Evolutionary conservation across 2,113 vertebrate species (phyloP), one percentile per base, ranked within the genome.

Genomic region (Archocentrus centrarchus): DNA sequence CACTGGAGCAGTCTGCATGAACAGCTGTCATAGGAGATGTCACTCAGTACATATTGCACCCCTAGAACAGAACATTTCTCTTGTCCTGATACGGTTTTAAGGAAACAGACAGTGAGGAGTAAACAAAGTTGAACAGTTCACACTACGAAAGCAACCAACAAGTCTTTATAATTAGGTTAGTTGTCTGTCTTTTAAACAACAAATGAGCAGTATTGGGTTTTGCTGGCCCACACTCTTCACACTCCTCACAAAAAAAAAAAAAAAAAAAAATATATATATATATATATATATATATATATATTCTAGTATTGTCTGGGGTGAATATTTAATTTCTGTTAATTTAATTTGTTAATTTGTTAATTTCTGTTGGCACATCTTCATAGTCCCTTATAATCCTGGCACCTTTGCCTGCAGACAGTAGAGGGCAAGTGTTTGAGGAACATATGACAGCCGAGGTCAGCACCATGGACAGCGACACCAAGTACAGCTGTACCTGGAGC

Each of bases 1-100:
- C 30, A 84, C 53, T 77, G 79, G 70, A 90, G 87, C 92, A 87
- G 91, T 82, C 84, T 81, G 88, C 84, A 85, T 90, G 87, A 92
- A 80, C 77, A 64, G 91, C 89, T 91, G 92, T 87, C 88, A 86
- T 68, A 20, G 11, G 66, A 47, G 83, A 92, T 91, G 89, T 88
- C 90, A 84, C 84, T 90, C 89, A 64, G 82, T 37, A 32, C 61
- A 58, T 62, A 82, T 83, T 86, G 88, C 81, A 86, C 55, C 70
- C 61, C 27, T 20, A 39, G 77, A 76, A 63, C 13, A 63, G 15
- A 77, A 70, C 68, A 10, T 24, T 63, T 11, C 55, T 77, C 60
- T 79, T 63, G 55, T 89, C 80, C 79, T 82, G 78, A 80, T 61
- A 79, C 11, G 9, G 20, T 79, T 83, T 80, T 9, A 70, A 55